Percentiles rank a stretch among this genome's conserved stretches.
These are phyloP conservation scores for Thyatira batis DNA, from an alignment of 2,888 invertebrate genomes.

Conservation along the genomic window DNA sequence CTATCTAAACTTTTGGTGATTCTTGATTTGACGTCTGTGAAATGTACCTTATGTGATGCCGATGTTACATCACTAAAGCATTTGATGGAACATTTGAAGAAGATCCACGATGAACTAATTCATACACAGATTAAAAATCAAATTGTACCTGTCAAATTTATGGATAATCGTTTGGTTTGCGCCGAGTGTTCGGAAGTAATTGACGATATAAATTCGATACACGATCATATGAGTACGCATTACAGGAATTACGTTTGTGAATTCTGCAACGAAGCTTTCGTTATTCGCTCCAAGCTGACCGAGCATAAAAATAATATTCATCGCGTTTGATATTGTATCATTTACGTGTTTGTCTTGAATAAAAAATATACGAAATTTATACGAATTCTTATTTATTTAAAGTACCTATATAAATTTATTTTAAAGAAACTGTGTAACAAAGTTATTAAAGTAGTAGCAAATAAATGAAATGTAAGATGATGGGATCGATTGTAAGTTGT, in stretches of 20 bases:
- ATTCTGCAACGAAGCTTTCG: conserved; percentile 53
- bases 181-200: conserved; percentile 37
- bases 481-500: too few species aligned
- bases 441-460: too few species aligned
- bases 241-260: conserved; percentile 64
- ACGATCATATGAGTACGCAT: conserved; percentile 65
- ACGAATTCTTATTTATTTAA: background rate
- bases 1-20: conserved; percentile 55
- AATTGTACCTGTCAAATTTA: conserved; percentile 51
- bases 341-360: background rate
- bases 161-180: conserved; percentile 33
- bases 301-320: conserved; percentile 53
- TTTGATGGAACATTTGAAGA: conserved; percentile 54
- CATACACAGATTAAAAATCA: conserved; percentile 61
- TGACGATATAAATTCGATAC: conserved; percentile 43
- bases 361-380: background rate
- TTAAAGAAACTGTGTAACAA: too few species aligned
- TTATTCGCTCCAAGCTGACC: conserved; percentile 47
- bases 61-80: conserved; percentile 41
- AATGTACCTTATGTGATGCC: conserved; percentile 49
- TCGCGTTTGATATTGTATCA: conserved; percentile 35
- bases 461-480: too few species aligned
- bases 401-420: too few species aligned
- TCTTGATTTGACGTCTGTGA: conserved; percentile 55
- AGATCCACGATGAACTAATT: conserved; percentile 46